These are phyloP conservation scores for Lymantria dispar DNA, from an alignment of 2,888 invertebrate species.

Conservation along the genomic window DNA sequence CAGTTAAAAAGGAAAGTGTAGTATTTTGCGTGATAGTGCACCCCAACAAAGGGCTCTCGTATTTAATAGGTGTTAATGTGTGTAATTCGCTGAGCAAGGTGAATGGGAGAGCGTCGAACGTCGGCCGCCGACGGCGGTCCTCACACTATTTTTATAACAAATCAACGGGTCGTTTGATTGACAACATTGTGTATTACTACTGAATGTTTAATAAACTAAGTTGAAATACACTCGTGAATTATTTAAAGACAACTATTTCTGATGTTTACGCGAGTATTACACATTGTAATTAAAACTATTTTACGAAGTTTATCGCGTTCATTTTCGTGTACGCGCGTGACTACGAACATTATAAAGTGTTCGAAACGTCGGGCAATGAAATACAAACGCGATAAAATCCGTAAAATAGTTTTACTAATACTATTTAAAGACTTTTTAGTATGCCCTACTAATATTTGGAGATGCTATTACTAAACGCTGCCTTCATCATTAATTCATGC, in stretches of 20 bases:
- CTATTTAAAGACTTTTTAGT: no score
- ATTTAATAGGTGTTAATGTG: conserved; percentile 77
- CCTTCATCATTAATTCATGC: no score
- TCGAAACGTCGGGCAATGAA: no score
- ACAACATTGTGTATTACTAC: conserved; percentile 61
- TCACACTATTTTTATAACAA: conserved; percentile 70
- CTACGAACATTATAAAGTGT: no score
- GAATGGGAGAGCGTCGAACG: conserved; percentile 47
- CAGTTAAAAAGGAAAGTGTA: conserved; percentile 79
- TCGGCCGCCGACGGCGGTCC: conserved; percentile 37
- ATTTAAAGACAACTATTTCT: background rate
- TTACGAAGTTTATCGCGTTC: no score
- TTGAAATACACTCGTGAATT: conserved; percentile 16
- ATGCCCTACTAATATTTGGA: no score
- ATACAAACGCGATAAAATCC: no score
- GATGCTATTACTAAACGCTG: no score
- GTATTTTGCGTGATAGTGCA: conserved; percentile 71
- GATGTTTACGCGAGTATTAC: no score
- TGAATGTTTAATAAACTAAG: conserved; percentile 53
- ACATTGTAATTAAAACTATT: no score
- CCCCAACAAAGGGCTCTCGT: conserved; percentile 55
- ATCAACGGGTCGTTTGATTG: conserved; percentile 65
- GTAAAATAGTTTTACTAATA: no score
- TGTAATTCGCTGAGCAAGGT: conserved; percentile 64
- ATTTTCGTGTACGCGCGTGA: no score